Evolutionary conservation across 2,113 vertebrate species (phyloP), one percentile per base, ranked within the genome.

Genomic region (Lophura nycthemera): DNA sequence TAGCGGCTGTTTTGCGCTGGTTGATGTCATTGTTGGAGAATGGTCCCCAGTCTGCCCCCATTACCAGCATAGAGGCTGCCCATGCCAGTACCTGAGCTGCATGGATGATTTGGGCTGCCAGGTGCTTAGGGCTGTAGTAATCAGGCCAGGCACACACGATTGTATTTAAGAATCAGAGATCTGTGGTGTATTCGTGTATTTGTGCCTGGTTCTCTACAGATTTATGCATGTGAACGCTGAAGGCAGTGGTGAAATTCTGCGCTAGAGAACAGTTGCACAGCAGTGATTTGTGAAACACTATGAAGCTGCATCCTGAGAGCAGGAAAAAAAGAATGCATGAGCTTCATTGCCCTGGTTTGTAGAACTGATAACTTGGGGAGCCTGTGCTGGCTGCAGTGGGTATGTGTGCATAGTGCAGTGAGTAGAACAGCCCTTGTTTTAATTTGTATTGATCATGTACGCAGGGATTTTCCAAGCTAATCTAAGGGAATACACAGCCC

Each of bases 141-240:
- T 52, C 83, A 65, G 73, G 83, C 88, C 90, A 90, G 86, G 67
- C 13, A 2, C 4, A 18, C 50, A 47, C 0, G 0, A 52, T 52
- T 88, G 76, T 90, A 59, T 90, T 96, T 84, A 92, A 90, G 77
- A 89, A 84, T 71, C 83, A 76, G 93, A 95, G 76, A 59, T 78
- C 69, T 70, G 45, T 82, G 40, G 88, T 84, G 36, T 9, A 14
- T 42, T 56, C 47, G 83, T 88, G 79, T 76, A 71, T 54, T 56
- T 34, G 13, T 71, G 36, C 34, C 59, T 66, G 60, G 13, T 80
- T 88, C 56, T 63, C 45, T 40, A 65, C 71, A 71, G 59, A 73
- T 63, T n/a, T 8, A 29, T 64, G 69, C 14, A 79, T 52, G 43
- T 0, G 2, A 42, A 78, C 25, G 38, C 27, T 78, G 65, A 43